Base-by-base conservation (phyloP, 30 jellyfish, hydroid and myxozoan species). In the Sanderia malayensis region DNA sequence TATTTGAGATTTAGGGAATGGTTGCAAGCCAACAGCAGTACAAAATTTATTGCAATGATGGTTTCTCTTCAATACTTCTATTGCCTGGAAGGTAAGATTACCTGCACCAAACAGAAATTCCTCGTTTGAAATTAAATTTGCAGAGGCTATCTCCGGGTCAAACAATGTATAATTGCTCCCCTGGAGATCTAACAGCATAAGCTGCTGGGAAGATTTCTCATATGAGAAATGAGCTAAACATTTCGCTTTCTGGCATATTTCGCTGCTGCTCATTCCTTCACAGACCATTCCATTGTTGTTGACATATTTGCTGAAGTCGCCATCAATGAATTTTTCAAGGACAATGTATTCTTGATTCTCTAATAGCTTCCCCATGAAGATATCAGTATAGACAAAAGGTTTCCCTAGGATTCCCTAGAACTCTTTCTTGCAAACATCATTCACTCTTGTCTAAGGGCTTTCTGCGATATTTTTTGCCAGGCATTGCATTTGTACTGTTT, bases 251-350 rank as follows among this genome's bases (percentile, higher is more conserved):
- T 41, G 82, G 47, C 53, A 24, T 15, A 70, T 22, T 33, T 21
- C 87, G 25, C 58, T 64, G 67, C 67, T 61, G 37, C 31, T 19
- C 53, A 26, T 25, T 27, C 57, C 60, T 11, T 18, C 68, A 61
- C 76, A 49, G 60, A 52, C 52, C 41, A 22, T 31, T n/a, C 87
- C 87, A 61, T 74, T 52, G 69, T 74, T 74, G 67, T 74, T 74
- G 25, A 74, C 44, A 44, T 58, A 74, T 33, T 74, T 74, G 70
- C 67, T 31, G 53, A 74, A 72, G 26, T 34, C 49, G 22, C 70
- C 76, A n/a, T 30, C 58, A 32, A 64, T 64, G 60, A 28, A 64
- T 29, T 64, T 31, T 41, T 64, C 76, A 30, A 64, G 32, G 58
- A 41, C 47, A 0, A 64, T 1, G 29, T 20, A 64, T 64, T 31